phyloP scores from a whole-genome alignment of 1,140 invertebrate species.

The Drosophila suzukii region DNA sequence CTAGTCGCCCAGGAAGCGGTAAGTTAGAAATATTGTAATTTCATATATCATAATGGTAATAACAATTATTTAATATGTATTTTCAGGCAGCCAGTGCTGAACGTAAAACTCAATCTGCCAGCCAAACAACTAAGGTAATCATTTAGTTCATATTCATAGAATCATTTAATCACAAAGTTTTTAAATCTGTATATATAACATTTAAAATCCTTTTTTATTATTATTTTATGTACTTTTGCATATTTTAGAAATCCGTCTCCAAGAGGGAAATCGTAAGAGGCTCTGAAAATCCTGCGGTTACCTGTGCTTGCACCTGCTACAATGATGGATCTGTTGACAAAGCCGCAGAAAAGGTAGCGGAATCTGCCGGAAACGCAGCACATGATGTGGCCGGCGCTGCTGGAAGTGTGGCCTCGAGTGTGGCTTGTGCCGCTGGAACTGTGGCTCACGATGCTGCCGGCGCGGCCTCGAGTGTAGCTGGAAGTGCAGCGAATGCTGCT shows the following conservation, averaged over 20 bases:
- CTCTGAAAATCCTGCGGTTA: background rate
- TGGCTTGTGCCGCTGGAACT: conserved; percentile 11
- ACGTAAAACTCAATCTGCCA: background rate
- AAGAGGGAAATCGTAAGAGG: background rate
- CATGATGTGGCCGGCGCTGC: background rate
- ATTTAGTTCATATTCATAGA: too few species aligned
- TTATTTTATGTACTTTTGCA: background rate
- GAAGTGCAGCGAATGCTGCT: conserved; percentile 10
- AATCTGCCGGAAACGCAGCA: background rate
- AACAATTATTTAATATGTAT: background rate
- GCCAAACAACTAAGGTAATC: background rate
- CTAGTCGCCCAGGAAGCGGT: conserved; percentile 30
- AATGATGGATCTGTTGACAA: background rate
- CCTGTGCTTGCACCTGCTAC: conserved; percentile 20
- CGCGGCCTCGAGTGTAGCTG: conserved; percentile 16
- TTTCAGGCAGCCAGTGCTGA: conserved; percentile 14
- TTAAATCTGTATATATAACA: too few species aligned
- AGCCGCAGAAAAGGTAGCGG: background rate
- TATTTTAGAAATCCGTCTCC: conserved; percentile 1
- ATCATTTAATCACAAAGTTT: too few species aligned
- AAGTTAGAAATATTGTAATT: background rate
- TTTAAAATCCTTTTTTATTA: too few species aligned
- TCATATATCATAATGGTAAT: background rate
- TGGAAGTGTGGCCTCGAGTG: background rate
- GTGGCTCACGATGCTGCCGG: conserved; percentile 17